These are phyloP conservation scores for Patiria miniata DNA, from an alignment of 35 echinoderm and acorn worm species.

Conservation along the genomic window DNA sequence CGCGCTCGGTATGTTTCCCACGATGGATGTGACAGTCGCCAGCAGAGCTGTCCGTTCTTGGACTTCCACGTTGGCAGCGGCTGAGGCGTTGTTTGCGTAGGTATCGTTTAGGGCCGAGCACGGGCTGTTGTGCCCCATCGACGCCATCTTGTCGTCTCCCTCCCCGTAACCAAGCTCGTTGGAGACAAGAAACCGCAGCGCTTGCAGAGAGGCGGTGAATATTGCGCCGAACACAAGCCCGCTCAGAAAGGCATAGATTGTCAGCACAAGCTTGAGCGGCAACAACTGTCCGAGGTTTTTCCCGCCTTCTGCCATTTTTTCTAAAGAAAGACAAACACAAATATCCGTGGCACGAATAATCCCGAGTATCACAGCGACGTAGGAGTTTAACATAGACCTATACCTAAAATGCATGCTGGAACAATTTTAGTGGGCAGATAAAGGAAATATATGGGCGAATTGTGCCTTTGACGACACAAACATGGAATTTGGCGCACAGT, in stretches of 20 bases:
- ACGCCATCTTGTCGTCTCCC: neutral
- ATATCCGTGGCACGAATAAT: too few species aligned
- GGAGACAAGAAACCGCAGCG: neutral
- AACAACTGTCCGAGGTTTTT: too few species aligned
- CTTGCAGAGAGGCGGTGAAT: neutral
- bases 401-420: too few species aligned
- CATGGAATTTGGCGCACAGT: too few species aligned
- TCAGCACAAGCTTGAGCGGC: too few species aligned
- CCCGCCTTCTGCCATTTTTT: too few species aligned
- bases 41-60: neutral
- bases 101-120: neutral
- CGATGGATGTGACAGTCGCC: neutral
- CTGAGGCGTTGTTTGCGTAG: neutral
- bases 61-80: neutral
- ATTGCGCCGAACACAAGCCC: neutral
- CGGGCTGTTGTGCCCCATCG: neutral
- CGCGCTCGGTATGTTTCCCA: neutral
- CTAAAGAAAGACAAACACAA: too few species aligned
- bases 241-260: neutral
- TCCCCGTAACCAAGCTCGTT: neutral
- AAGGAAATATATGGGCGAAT: too few species aligned
- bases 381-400: too few species aligned
- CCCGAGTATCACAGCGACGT: too few species aligned
- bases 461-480: too few species aligned
- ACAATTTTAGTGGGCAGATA: too few species aligned